phyloP scores from a whole-genome alignment of 2,888 invertebrate genomes.

The Heliconius cydno region DNA sequence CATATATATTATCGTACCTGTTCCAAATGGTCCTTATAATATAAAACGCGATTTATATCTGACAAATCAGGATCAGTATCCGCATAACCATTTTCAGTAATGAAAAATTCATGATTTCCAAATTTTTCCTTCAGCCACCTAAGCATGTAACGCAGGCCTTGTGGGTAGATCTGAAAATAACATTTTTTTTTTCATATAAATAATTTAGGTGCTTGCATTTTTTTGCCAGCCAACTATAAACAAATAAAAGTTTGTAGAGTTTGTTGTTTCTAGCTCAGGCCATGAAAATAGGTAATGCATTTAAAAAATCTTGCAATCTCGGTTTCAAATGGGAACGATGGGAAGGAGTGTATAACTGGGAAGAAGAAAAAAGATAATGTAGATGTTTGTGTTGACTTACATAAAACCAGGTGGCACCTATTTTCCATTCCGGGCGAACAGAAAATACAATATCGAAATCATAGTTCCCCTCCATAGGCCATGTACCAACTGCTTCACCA shows the following conservation, averaged over 20 bases:
- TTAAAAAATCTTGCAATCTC: too few species aligned
- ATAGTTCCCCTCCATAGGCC: slow-evolving; percentile 52
- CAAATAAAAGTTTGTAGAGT: too few species aligned
- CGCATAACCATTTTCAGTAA: slow-evolving; percentile 78
- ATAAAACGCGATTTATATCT: slow-evolving; percentile 57
- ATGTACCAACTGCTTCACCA: background rate
- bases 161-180: slow-evolving; percentile 64
- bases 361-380: background rate
- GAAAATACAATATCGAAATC: slow-evolving; percentile 50
- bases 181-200: background rate
- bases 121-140: slow-evolving; percentile 71
- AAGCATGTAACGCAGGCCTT: slow-evolving; percentile 71
- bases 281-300: too few species aligned
- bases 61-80: slow-evolving; percentile 51
- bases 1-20: slow-evolving; percentile 53
- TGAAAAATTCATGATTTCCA: slow-evolving; percentile 63
- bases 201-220: too few species aligned
- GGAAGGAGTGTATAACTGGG: too few species aligned
- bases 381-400: background rate
- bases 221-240: too few species aligned
- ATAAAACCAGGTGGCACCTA: slow-evolving; percentile 50
- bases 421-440: slow-evolving; percentile 49
- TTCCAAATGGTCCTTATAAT: slow-evolving; percentile 54
- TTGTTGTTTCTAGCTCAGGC: background rate
- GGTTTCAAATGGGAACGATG: too few species aligned